These are phyloP conservation scores for Chionoecetes opilio DNA, from an alignment of 1,140 invertebrate genomes.

Conservation along the genomic window DNA sequence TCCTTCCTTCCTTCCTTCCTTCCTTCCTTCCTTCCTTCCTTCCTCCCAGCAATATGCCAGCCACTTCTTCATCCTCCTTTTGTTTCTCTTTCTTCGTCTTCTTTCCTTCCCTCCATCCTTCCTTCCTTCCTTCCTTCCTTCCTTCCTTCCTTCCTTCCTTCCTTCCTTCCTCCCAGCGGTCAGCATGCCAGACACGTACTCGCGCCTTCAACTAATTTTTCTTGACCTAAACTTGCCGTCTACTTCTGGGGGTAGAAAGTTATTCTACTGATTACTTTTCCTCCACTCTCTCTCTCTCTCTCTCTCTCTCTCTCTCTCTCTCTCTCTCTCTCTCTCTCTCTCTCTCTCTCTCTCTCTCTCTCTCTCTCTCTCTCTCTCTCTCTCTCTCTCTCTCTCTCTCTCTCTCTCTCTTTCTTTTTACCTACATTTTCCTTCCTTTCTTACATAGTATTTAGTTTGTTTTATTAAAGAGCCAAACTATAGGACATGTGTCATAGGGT, in stretches of 20 bases:
- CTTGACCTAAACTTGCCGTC: conserved; percentile 7
- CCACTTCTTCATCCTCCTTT: no score
- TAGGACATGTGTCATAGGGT: no score
- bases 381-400: conserved; percentile 11
- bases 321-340: conserved; percentile 27
- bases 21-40: not conserved
- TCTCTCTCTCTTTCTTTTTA: not conserved
- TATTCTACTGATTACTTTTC: conserved; percentile 21
- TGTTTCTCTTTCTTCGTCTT: not conserved
- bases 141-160: not conserved
- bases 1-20: conserved; percentile 37
- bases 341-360: conserved; percentile 27
- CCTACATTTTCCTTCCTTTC: no score
- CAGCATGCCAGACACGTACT: not conserved
- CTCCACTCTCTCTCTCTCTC: not conserved
- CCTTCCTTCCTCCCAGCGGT: not conserved
- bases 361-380: conserved; percentile 27
- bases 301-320: conserved; percentile 27
- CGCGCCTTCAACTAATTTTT: conserved; percentile 19
- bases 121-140: not conserved
- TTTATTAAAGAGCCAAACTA: no score
- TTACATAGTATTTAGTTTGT: no score
- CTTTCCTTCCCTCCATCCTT: not conserved
- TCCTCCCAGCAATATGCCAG: no score
- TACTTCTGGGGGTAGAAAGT: conserved; percentile 17